Conservation (phyloP, 2,888 invertebrate species). For the Diaprepes abbreviatus region DNA sequence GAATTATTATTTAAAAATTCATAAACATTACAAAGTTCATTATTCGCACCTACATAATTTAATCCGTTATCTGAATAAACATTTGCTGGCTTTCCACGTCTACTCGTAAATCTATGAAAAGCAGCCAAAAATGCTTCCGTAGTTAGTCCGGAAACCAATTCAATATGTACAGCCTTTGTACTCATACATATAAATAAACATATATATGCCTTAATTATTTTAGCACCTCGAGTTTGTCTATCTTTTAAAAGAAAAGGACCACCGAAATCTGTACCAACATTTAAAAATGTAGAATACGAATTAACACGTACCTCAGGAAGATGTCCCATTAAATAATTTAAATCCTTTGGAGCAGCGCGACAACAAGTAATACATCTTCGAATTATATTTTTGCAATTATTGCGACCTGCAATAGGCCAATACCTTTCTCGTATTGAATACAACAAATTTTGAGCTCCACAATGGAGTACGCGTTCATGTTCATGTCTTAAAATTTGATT, state of each 20-base stretch:
- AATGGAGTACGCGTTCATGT: conserved; percentile 44
- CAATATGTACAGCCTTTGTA: conserved; percentile 54
- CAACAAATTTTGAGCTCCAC: conserved; percentile 44
- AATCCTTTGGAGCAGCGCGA: neutral
- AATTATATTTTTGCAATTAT: too few relatives aligned
- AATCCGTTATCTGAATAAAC: too few relatives aligned
- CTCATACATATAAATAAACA: conserved; percentile 53
- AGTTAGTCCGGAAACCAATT: conserved; percentile 24
- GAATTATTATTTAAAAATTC: conserved; percentile 21
- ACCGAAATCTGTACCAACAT: conserved; percentile 26
- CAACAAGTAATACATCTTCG: conserved; percentile 12
- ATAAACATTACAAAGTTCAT: conserved; percentile 19
- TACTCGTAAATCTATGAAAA: conserved; percentile 12
- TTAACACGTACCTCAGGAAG: conserved; percentile 15
- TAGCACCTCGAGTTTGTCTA: conserved; percentile 31
- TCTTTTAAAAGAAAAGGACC: conserved; percentile 29
- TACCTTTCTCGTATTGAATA: conserved; percentile 38
- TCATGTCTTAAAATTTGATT: conserved; percentile 44
- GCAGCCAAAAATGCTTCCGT: conserved; percentile 6
- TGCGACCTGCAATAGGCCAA: too few relatives aligned
- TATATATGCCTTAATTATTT: conserved; percentile 50
- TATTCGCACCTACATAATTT: conserved; percentile 29
- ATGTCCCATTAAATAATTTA: conserved; percentile 24
- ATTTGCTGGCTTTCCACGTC: conserved; percentile 26
- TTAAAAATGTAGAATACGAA: conserved; percentile 1